A percentile compares a stretch with the other conserved stretches of the same genome.
Evolutionary conservation across 2,888 invertebrate genomes (phyloP).

Genomic region (Sturmia bella): DNA sequence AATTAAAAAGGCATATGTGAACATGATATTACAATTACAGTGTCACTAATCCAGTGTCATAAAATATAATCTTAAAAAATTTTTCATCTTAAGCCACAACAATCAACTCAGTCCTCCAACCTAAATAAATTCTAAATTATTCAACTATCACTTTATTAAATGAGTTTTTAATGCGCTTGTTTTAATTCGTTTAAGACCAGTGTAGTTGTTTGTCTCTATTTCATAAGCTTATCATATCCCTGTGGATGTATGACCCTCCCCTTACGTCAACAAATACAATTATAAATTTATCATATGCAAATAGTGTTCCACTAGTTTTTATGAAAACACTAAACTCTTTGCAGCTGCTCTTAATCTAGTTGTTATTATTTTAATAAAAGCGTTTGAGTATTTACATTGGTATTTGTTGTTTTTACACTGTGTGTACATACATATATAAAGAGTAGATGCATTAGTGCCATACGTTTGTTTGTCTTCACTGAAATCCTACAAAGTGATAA

Average conservation of each 20-base stretch:
- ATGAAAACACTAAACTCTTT: slow-evolving; percentile 45
- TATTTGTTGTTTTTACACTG: slow-evolving; percentile 17
- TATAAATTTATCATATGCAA: neutral
- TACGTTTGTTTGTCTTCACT: neutral
- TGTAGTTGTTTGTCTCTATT: neutral
- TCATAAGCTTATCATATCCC: neutral
- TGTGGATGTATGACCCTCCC: neutral
- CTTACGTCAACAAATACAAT: neutral
- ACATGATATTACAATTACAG: no score
- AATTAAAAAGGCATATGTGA: no score
- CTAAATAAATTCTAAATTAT: no score
- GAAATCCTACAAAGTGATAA: no score
- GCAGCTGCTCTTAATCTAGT: slow-evolving; percentile 30
- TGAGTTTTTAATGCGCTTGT: no score
- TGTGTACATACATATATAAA: no score
- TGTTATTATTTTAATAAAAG: slow-evolving; percentile 38
- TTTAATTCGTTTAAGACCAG: no score
- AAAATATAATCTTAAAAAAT: no score
- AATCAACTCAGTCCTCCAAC: no score
- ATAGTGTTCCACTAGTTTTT: neutral
- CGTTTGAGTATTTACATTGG: slow-evolving; percentile 4
- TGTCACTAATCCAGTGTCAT: no score
- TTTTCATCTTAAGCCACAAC: no score
- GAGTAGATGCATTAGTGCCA: neutral
- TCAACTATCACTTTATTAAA: no score